These are phyloP conservation scores for Clivina fossor DNA, from an alignment of 2,888 invertebrate species.

Conservation along the genomic window DNA sequence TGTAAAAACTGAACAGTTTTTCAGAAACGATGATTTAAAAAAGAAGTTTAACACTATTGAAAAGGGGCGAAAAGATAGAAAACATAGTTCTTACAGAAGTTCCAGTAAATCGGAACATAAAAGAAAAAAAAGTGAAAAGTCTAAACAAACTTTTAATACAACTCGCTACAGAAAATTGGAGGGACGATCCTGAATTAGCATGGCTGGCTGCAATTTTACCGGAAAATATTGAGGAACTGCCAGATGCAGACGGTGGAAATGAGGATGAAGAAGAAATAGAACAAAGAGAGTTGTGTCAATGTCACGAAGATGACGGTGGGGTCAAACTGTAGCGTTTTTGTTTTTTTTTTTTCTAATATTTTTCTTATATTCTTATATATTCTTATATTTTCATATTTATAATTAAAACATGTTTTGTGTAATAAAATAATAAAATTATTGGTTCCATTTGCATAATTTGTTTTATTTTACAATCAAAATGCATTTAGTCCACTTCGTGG, in stretches of 20 bases:
- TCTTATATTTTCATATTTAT: too few relatives aligned
- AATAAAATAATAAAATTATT: too few relatives aligned
- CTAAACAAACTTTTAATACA: too few relatives aligned
- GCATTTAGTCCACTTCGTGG: slow-evolving; percentile 5
- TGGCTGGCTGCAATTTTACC: slow-evolving; percentile 1
- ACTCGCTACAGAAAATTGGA: neutral
- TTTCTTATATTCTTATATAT: too few relatives aligned
- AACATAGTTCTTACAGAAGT: neutral
- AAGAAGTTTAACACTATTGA: too few relatives aligned
- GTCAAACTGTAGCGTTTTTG: too few relatives aligned
- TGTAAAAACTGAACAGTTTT: neutral
- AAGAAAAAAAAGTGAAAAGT: neutral
- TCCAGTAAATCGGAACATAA: neutral
- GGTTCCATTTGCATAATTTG: neutral
- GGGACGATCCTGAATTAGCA: slow-evolving; percentile 1
- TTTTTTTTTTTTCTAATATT: neutral
- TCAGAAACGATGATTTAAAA: neutral
- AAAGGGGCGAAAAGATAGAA: neutral
- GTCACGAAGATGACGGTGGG: slow-evolving; percentile 2
- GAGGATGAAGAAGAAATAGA: neutral
- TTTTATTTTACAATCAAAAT: neutral
- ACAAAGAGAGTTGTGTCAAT: neutral
- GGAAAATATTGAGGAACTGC: neutral
- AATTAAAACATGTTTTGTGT: too few relatives aligned
- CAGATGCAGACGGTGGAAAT: slow-evolving; percentile 4